These are phyloP conservation scores for Intellagama lesueurii DNA, from an alignment of 2,797 vertebrate species.

Conservation along the genomic window DNA sequence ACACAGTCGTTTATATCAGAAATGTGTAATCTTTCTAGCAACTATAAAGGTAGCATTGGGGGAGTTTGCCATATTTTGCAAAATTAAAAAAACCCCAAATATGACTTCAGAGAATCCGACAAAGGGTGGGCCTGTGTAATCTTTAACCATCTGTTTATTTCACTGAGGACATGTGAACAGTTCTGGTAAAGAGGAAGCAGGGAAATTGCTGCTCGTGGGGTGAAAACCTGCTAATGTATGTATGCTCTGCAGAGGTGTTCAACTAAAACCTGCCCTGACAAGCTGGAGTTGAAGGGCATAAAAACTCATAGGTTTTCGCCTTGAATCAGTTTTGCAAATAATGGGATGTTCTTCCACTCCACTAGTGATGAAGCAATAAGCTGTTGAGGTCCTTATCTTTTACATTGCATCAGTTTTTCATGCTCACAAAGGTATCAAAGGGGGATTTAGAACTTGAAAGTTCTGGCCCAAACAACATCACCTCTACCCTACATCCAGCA, in stretches of 20 bases:
- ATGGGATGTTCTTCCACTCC: not conserved
- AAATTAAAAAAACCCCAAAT: too few relatives aligned
- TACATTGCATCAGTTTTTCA: slow-evolving; percentile 12
- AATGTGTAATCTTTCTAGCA: not conserved
- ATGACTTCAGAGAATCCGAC: too few relatives aligned
- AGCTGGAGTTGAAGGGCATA: not conserved
- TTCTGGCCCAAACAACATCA: not conserved
- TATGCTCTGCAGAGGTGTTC: not conserved
- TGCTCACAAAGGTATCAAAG: not conserved
- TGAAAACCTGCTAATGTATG: too few relatives aligned
- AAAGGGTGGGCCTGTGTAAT: too few relatives aligned
- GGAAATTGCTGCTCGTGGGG: not conserved
- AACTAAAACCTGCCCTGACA: not conserved
- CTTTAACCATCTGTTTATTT: not conserved
- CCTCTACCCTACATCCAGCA: not conserved
- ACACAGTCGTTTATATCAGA: not conserved
- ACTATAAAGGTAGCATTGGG: too few relatives aligned
- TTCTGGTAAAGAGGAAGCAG: not conserved
- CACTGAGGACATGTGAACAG: not conserved
- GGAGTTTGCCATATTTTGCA: too few relatives aligned
- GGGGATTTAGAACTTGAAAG: not conserved
- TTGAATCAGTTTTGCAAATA: not conserved
- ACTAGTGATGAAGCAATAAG: not conserved
- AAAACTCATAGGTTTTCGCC: not conserved
- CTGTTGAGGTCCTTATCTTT: not conserved